A percentile compares a stretch with the other conserved stretches of the same genome.
These are phyloP conservation scores for Acleris laterana DNA, from an alignment of 2,888 invertebrate genomes.

Conservation along the genomic window DNA sequence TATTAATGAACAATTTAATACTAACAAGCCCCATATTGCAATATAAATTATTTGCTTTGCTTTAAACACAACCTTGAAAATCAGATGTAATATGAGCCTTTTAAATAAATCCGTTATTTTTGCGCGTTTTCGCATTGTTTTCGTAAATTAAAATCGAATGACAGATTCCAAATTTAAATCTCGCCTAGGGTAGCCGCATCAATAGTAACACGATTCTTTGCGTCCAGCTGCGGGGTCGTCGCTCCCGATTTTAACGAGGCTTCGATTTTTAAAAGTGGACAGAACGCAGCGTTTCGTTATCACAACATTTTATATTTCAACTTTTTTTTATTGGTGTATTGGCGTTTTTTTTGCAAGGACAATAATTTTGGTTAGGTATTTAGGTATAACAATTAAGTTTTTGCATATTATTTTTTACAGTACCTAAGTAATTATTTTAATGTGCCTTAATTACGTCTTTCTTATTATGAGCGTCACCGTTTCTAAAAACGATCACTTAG, in stretches of 20 bases:
- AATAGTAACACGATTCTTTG: constrained; percentile 30
- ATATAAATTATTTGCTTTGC: no score
- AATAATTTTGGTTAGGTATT: no score
- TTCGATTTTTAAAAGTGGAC: constrained; percentile 49
- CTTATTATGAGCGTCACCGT: neutral
- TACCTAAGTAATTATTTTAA: no score
- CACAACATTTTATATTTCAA: constrained; percentile 4
- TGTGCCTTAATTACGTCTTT: neutral
- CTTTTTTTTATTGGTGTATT: neutral
- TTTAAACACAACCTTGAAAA: neutral
- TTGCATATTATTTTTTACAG: no score
- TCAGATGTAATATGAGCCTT: neutral
- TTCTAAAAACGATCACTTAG: no score
- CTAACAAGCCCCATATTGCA: no score
- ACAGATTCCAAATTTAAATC: neutral
- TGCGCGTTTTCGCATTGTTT: neutral
- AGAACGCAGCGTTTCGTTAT: constrained; percentile 30
- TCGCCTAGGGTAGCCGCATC: neutral
- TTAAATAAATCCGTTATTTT: neutral
- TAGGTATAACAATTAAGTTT: no score
- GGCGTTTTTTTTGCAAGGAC: neutral
- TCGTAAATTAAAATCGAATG: neutral
- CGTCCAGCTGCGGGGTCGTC: constrained; percentile 28
- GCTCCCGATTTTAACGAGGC: constrained; percentile 46
- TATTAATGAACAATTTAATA: no score